phyloP scores from a whole-genome alignment of 2,797 vertebrate species.

The Danio tinwini region DNA sequence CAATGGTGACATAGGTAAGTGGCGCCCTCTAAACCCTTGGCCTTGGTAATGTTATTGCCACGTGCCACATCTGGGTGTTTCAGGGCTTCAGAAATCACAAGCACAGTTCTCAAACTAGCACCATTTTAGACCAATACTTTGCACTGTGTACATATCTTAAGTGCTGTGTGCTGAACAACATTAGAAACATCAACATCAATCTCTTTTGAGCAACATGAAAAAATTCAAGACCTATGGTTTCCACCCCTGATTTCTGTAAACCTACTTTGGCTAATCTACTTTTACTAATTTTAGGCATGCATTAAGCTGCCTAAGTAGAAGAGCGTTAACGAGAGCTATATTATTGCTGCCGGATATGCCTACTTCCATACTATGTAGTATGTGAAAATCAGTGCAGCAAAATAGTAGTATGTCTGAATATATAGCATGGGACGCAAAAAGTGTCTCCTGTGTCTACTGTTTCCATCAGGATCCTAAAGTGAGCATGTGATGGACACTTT shows the following conservation, averaged over 20 bases:
- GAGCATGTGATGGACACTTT: not conserved
- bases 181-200: conserved; percentile 55
- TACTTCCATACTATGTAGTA: not conserved
- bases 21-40: conserved; percentile 59
- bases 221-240: conserved; percentile 9
- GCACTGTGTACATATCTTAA: not conserved
- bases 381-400: not conserved
- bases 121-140: conserved; percentile 30
- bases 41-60: conserved; percentile 49
- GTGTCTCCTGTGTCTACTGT: too few species aligned
- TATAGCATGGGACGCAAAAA: not conserved
- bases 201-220: conserved; percentile 10
- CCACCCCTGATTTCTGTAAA: not conserved
- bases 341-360: not conserved
- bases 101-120: conserved; percentile 29
- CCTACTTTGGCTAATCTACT: not conserved
- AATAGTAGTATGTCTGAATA: not conserved
- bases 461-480: not conserved
- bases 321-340: not conserved
- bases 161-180: conserved; percentile 61
- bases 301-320: conserved; percentile 26
- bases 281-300: conserved; percentile 4
- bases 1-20: conserved; percentile 85
- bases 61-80: conserved; percentile 47
- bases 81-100: conserved; percentile 30